Evolutionary conservation across 1,140 invertebrate species (phyloP), one percentile per base, ranked within the genome.

Genomic region (Fragariocoptes setiger): DNA sequence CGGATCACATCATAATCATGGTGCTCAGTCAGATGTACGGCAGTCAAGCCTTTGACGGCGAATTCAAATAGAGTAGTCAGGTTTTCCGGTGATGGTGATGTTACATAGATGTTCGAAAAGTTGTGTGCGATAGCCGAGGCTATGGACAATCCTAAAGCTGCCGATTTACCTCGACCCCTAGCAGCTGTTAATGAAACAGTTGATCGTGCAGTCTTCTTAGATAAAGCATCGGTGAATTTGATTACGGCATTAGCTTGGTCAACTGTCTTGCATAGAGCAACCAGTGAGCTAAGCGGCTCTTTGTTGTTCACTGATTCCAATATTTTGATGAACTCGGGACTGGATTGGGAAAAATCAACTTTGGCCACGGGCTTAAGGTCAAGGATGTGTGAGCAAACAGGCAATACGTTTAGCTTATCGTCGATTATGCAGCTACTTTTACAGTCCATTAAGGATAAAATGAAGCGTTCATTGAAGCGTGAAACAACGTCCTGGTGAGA

Each of bases 61-160:
- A 99, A 99, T 54, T 97, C 79, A 61, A 99, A 99, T 1, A 99
- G 61, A 0, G 88, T 97, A 45, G 80, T 86, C 52, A 99, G 68
- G 65, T 99, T 99, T 56, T 99, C 90, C 2, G 88, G 88, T 55
- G 78, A 80, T 1, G 92, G 92, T 46, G 83, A 86, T 0, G 90
- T 92, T 13, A 97, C 82, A 61, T 88, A 97, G 38, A 99, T 79
- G 56, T 97, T 97, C 14, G 86, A 83, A 58, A 94, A 97, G 16
- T 80, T 78, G 53, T 75, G 74, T 13, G 56, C 63, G 21, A 70
- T 55, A 21, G 65, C 63, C 3, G 59, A 55, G 20, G 65, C 73
- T 20, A 99, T 75, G 2, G 86, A 70, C 37, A 99, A 61, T 3
- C 92, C 92, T n/a, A 97, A 59, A 12, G 88, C 79, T 12, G 92